Percentiles rank a stretch among this genome's conserved stretches.
Conservation (phyloP, 1,140 invertebrate genomes). For the Brachionus plicatilis region DNA sequence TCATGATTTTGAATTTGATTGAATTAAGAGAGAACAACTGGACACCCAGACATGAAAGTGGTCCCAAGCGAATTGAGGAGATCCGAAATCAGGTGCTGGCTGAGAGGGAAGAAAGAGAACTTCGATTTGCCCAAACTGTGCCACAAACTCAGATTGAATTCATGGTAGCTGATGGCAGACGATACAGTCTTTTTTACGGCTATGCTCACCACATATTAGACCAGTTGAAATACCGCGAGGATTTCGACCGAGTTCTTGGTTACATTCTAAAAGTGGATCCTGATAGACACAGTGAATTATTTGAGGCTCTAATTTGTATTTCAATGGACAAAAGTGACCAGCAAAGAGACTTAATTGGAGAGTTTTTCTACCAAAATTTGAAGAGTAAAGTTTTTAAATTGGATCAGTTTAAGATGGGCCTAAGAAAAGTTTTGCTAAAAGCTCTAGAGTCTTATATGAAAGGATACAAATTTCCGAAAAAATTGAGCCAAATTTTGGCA, state of each 20-base stretch:
- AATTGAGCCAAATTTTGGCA: slow-evolving; percentile 33
- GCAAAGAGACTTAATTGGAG: not conserved
- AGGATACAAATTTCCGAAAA: not conserved
- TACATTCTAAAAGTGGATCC: not conserved
- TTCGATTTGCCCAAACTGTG: not conserved
- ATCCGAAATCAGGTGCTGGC: not conserved
- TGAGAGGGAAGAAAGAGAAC: not conserved
- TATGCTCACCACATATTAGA: slow-evolving; percentile 25
- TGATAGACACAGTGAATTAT: not conserved
- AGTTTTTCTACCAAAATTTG: not conserved
- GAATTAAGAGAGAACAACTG: slow-evolving; percentile 64
- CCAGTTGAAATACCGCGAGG: not conserved
- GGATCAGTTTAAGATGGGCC: not conserved
- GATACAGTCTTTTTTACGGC: not conserved
- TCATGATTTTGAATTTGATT: slow-evolving; percentile 90
- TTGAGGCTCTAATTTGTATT: slow-evolving; percentile 29
- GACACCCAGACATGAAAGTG: not conserved
- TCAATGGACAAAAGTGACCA: not conserved
- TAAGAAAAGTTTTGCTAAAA: not conserved
- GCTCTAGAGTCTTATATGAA: not conserved
- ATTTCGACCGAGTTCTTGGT: not conserved
- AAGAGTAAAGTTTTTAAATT: not conserved
- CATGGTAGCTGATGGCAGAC: not conserved
- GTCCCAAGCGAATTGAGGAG: not conserved
- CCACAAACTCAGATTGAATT: not conserved